Conservation (phyloP, 2,797 vertebrate species). For the Okamejei kenojei region DNA sequence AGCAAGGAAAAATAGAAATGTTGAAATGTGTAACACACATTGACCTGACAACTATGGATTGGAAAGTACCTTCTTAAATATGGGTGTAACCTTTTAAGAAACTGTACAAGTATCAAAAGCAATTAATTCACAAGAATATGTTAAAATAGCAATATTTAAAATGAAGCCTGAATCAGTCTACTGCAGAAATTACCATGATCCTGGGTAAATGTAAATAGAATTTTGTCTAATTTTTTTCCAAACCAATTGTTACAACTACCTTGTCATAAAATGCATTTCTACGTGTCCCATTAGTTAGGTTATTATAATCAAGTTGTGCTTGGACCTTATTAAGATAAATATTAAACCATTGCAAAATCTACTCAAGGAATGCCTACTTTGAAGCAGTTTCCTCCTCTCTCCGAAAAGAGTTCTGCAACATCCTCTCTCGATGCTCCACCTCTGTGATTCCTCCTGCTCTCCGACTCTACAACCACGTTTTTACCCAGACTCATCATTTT, state of each 20-base stretch:
- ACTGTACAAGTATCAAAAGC: neutral
- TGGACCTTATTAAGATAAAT: neutral
- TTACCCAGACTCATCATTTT: too few species aligned
- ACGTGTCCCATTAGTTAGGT: neutral
- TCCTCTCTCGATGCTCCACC: too few species aligned
- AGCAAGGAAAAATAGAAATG: neutral
- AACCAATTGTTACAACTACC: neutral
- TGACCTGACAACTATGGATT: too few species aligned
- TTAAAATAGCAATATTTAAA: neutral
- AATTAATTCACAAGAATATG: constrained; percentile 6
- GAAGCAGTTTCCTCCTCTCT: too few species aligned
- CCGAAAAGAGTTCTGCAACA: too few species aligned
- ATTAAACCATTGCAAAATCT: neutral
- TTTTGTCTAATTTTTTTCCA: neutral
- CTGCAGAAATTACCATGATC: neutral
- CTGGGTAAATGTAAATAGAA: constrained; percentile 20
- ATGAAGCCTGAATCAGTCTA: neutral
- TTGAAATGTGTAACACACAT: neutral
- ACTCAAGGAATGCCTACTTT: too few species aligned
- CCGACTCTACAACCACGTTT: too few species aligned
- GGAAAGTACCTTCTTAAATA: too few species aligned
- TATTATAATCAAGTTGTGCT: constrained; percentile 16
- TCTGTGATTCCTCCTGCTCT: too few species aligned
- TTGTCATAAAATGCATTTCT: neutral
- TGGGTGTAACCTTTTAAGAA: neutral